Base-by-base conservation (phyloP, 2,113 vertebrate species). In the Nyctereutes procyonoides region DNA sequence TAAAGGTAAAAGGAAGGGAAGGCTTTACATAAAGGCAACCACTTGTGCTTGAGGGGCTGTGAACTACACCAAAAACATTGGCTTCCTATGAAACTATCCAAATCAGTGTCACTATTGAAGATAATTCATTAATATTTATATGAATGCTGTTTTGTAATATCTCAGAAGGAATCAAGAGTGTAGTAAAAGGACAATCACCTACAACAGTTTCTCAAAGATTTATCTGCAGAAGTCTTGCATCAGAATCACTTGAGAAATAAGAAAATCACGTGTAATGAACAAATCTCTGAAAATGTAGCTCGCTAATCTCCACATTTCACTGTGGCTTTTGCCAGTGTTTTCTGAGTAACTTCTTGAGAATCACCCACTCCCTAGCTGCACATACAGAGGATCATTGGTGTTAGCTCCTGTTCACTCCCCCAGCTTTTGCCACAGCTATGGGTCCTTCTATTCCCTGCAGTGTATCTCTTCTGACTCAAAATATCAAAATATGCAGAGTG, bases 351-450 rank as follows among this genome's bases (percentile, higher is more conserved):
- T 55, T 14, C 3, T 9, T 19, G 38, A 89, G 38, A 77, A 63
- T 35, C 8, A 2, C 5, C 24, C 76, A 60, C 13, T 32, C 89
- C 71, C 55, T 4, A 2, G 5, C 4, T 38, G 15, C 11, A 35
- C 30, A 48, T 43, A 8, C 14, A 53, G 22, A 6, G 48, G 13
- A 38, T 35, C 22, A 11, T 74, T 26, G 28, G 24, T n/a, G 51
- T 16, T 26, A 80, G 19, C 2, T 88, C 13, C 9, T 3, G 7
- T 20, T 7, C 4, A 1, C 0, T 26, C 11, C 20, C 8, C 8
- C 3, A 7, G 5, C 15, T 12, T 14, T 67, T 74, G n/a, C 22
- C 20, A 22, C 3, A 58, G 12, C 17, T 30, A 1, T 2, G 4
- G 2, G 15, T 22, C 3, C 0, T 20, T 86, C 28, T 77, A 7